Conservation (phyloP, 2,113 vertebrate species). For the Peromyscus californicus region DNA sequence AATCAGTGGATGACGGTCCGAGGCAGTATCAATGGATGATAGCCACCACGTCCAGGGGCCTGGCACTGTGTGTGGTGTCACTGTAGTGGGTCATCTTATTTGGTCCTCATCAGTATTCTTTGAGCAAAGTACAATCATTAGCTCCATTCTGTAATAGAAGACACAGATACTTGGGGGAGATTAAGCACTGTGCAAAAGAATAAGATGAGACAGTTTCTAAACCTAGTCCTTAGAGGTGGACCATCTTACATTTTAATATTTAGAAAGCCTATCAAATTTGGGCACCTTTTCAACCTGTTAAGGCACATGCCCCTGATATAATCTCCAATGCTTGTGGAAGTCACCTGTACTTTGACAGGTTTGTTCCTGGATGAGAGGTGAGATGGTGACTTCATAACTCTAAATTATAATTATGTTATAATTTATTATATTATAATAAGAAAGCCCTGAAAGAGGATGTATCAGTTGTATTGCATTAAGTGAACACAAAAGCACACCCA, state of each 20-base stretch:
- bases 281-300: neutral
- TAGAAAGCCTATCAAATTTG: neutral
- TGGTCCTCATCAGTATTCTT: neutral
- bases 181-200: neutral
- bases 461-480: neutral
- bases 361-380: neutral
- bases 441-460: neutral
- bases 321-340: neutral
- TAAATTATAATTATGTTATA: neutral
- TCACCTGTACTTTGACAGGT: neutral
- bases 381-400: neutral
- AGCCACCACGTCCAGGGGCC: neutral
- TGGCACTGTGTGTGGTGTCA: neutral
- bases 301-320: neutral
- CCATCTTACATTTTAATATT: neutral
- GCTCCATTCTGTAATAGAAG: neutral
- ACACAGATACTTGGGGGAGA: conserved; percentile 33
- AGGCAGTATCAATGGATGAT: neutral
- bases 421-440: neutral
- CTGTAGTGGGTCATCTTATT: neutral
- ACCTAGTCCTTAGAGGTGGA: neutral
- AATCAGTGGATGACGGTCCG: neutral
- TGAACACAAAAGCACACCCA: neutral
- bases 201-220: conserved; percentile 34
- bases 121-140: neutral